Evolutionary conservation across 2,113 vertebrate species (phyloP).

Genomic region (Donacobius atricapilla): DNA sequence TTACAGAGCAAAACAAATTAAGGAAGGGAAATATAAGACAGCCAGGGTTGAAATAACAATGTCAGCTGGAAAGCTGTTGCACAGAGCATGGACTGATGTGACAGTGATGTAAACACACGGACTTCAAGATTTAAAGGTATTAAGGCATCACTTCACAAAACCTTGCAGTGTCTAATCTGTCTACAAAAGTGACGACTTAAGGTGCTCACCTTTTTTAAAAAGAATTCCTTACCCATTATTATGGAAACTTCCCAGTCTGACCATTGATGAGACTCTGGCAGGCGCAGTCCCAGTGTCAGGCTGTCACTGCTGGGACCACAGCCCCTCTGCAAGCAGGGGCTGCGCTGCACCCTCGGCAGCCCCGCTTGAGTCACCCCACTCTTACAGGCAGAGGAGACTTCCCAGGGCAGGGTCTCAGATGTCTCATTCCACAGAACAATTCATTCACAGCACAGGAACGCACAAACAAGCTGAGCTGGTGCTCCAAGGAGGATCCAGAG

Average conservation of each 20-base stretch:
- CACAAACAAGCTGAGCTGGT: too few relatives aligned
- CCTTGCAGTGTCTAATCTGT: not conserved
- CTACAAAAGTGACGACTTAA: not conserved
- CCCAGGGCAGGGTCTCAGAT: not conserved
- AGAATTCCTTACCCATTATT: not conserved
- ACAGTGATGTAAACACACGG: not conserved
- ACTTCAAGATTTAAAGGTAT: not conserved
- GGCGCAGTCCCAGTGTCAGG: not conserved
- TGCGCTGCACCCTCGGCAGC: not conserved
- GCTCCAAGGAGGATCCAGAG: accelerated
- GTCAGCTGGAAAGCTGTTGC: not conserved
- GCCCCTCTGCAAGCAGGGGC: accelerated
- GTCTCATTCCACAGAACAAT: not conserved
- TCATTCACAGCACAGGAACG: not conserved
- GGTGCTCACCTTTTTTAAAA: not conserved
- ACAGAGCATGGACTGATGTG: not conserved
- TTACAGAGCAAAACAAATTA: not conserved
- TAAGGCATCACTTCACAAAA: not conserved
- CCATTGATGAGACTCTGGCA: not conserved
- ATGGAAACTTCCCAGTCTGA: not conserved
- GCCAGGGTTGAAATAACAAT: not conserved
- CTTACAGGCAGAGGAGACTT: not conserved
- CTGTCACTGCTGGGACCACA: accelerated
- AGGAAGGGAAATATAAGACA: not conserved
- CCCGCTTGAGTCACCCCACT: accelerated